These are phyloP conservation scores for Lutraria lutraria DNA, from an alignment of 2,888 invertebrate genomes.

Conservation along the genomic window DNA sequence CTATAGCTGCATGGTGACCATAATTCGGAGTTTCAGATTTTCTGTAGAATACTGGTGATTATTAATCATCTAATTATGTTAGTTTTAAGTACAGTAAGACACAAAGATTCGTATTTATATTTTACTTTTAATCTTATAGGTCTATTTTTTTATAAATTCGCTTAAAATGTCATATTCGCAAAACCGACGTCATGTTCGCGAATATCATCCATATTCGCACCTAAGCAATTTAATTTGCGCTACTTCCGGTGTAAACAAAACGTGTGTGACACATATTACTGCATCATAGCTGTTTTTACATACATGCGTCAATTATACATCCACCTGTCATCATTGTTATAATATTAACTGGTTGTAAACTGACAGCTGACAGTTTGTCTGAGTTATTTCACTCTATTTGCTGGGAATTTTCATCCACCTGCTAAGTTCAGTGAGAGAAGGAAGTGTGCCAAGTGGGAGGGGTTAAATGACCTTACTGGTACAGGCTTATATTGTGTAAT, in stretches of 20 bases:
- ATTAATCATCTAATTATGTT: too few relatives aligned
- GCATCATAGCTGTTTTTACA: constrained; percentile 3
- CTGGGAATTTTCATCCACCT: background rate
- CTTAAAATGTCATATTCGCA: too few relatives aligned
- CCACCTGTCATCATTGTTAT: background rate
- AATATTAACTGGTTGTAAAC: background rate
- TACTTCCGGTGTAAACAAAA: constrained; percentile 27
- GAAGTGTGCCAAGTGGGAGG: constrained; percentile 10
- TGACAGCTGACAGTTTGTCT: background rate
- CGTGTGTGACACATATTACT: constrained; percentile 3
- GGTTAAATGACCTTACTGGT: background rate
- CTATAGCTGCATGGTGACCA: too few relatives aligned
- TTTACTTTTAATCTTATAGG: too few relatives aligned
- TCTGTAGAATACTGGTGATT: too few relatives aligned
- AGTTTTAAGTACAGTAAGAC: too few relatives aligned
- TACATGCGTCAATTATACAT: background rate
- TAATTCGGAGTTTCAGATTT: too few relatives aligned
- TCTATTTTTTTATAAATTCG: too few relatives aligned
- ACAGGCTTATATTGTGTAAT: background rate
- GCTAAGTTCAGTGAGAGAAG: background rate
- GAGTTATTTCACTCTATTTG: background rate
- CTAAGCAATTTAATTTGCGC: too few relatives aligned
- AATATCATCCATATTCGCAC: too few relatives aligned
- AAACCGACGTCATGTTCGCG: too few relatives aligned
- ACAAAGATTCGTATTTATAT: too few relatives aligned